phyloP scores from a whole-genome alignment of 2,113 vertebrate genomes.

The Galeopterus variegatus region DNA sequence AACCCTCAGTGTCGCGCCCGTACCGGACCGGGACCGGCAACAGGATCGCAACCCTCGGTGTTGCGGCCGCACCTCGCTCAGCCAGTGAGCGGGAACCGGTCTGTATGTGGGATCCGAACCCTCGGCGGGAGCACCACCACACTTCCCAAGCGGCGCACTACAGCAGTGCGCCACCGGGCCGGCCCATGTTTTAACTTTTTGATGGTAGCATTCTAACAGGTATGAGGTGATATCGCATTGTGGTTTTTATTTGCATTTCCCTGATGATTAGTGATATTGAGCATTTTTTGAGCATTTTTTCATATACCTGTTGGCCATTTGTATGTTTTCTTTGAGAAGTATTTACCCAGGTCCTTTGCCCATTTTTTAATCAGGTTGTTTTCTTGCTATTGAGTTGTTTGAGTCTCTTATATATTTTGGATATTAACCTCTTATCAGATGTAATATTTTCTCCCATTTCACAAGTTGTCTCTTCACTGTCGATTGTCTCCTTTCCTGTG shows the following conservation, averaged over 20 bases:
- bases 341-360: neutral
- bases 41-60: too few relatives aligned
- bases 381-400: neutral
- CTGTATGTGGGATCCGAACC: too few relatives aligned
- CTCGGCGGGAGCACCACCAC: too few relatives aligned
- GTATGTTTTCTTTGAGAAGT: neutral
- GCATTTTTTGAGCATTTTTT: neutral
- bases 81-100: too few relatives aligned
- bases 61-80: too few relatives aligned
- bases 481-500: neutral
- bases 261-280: neutral
- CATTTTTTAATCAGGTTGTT: neutral
- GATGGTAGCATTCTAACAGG: neutral
- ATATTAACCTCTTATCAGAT: neutral
- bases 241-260: neutral
- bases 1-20: too few relatives aligned
- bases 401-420: neutral
- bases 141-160: too few relatives aligned
- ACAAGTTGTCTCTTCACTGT: neutral
- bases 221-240: neutral
- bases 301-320: neutral
- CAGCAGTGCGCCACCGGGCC: too few relatives aligned
- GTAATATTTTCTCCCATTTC: neutral
- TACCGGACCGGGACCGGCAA: too few relatives aligned
- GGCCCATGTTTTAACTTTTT: neutral